Percentiles rank a stretch among this genome's conserved stretches.
phyloP scores from a whole-genome alignment of 2,113 vertebrate species.

The Aspiorhynchus laticeps region DNA sequence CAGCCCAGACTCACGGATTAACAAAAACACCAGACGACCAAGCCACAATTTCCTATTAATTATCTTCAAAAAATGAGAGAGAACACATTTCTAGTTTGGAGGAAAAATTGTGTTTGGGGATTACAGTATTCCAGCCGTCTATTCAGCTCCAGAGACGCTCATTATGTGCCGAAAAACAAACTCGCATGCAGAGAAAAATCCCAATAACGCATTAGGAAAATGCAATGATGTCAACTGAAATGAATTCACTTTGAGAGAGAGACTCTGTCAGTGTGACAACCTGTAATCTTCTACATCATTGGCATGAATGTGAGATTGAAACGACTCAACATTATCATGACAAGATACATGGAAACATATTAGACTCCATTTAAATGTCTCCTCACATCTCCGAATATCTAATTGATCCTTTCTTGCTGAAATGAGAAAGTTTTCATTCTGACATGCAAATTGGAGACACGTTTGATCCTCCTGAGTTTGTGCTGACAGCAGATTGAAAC shows the following conservation, averaged over 20 bases:
- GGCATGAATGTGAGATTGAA: constrained; percentile 46
- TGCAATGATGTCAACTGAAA: not conserved
- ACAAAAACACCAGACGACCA: constrained; percentile 50
- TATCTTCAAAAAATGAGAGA: constrained; percentile 50
- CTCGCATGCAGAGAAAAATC: constrained; percentile 20
- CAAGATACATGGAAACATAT: constrained; percentile 25
- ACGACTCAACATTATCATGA: constrained; percentile 40
- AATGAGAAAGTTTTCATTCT: constrained; percentile 14
- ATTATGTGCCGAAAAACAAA: constrained; percentile 45
- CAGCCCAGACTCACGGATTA: constrained; percentile 50
- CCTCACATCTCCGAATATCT: not conserved
- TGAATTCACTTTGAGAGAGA: constrained; percentile 25
- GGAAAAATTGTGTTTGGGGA: constrained; percentile 34
- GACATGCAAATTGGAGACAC: constrained; percentile 7
- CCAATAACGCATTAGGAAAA: constrained; percentile 11
- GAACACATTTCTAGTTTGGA: constrained; percentile 51
- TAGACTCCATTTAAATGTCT: constrained; percentile 32
- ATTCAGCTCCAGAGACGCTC: constrained; percentile 35
- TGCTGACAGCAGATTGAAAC: not conserved
- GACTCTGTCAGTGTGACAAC: constrained; percentile 50
- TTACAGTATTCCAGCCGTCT: constrained; percentile 36
- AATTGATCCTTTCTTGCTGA: not conserved
- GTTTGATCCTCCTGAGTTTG: constrained; percentile 7
- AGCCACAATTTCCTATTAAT: constrained; percentile 56
- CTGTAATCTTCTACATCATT: constrained; percentile 54